Conservation (phyloP, 1,140 invertebrate genomes). For the Campodea augens region DNA sequence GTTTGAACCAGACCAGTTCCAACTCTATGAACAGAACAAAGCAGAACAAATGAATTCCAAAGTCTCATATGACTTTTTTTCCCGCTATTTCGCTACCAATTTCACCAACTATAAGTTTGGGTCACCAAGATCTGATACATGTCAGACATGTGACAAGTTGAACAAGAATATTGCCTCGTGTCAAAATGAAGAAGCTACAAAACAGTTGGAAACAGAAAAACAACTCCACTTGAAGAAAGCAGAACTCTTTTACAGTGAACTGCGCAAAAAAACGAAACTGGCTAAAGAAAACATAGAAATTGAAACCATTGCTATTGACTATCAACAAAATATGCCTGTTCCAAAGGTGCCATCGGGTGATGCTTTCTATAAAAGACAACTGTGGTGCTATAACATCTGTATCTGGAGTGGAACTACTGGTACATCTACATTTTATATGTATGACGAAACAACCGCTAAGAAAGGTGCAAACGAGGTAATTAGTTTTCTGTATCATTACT, state of each 20-base stretch:
- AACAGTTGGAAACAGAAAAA: background rate
- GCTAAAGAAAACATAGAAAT: background rate
- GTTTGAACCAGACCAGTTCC: background rate
- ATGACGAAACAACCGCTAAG: background rate
- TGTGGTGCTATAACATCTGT: background rate
- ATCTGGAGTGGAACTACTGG: background rate
- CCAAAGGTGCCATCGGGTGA: background rate
- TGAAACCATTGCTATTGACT: background rate
- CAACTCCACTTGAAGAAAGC: background rate
- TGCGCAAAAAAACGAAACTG: background rate
- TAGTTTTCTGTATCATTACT: background rate
- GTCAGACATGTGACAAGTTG: background rate
- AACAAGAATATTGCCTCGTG: background rate
- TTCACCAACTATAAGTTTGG: background rate
- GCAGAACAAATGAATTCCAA: background rate
- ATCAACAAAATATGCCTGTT: background rate
- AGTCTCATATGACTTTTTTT: background rate
- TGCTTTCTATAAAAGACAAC: background rate
- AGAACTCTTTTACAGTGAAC: background rate
- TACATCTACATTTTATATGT: background rate
- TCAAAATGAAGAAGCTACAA: background rate
- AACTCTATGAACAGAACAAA: background rate
- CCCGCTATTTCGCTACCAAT: background rate
- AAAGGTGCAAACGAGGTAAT: background rate
- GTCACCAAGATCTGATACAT: background rate